phyloP scores from a whole-genome alignment of 1,140 invertebrate genomes.

The Spodoptera frugiperda region DNA sequence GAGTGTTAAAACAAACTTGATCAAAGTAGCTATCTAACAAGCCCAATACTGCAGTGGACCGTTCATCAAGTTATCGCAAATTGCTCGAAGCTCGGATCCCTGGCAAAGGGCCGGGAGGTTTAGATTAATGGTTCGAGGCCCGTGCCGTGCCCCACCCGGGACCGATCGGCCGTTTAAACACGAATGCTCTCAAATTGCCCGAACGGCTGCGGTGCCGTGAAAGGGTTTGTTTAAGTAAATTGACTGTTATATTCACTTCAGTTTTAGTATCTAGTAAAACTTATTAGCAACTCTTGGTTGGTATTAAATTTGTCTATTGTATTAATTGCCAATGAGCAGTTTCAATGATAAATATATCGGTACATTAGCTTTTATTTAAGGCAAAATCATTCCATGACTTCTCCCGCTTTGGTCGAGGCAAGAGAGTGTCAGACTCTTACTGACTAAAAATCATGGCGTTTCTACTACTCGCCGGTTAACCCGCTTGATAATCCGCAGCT shows the following conservation, averaged over 20 bases:
- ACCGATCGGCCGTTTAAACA: slow-evolving; percentile 74
- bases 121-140: slow-evolving; percentile 68
- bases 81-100: slow-evolving; percentile 38
- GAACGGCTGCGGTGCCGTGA: slow-evolving; percentile 59
- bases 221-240: slow-evolving; percentile 58
- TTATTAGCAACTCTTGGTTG: not conserved
- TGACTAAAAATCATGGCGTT: no score
- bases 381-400: no score
- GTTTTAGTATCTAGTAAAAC: not conserved
- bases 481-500: no score
- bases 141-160: slow-evolving; percentile 61
- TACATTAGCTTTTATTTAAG: no score
- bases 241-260: slow-evolving; percentile 22
- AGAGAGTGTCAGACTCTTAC: no score
- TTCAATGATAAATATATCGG: no score
- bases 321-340: no score
- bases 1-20: not conserved
- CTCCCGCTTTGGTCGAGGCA: no score
- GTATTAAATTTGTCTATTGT: no score
- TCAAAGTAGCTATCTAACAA: not conserved
- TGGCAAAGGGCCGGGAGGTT: slow-evolving; percentile 43
- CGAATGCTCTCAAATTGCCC: slow-evolving; percentile 72
- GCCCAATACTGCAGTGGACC: not conserved
- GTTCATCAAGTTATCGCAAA: slow-evolving; percentile 60
- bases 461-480: no score